Conservation (phyloP, 1,140 invertebrate genomes). For the Heterodera carotae region DNA sequence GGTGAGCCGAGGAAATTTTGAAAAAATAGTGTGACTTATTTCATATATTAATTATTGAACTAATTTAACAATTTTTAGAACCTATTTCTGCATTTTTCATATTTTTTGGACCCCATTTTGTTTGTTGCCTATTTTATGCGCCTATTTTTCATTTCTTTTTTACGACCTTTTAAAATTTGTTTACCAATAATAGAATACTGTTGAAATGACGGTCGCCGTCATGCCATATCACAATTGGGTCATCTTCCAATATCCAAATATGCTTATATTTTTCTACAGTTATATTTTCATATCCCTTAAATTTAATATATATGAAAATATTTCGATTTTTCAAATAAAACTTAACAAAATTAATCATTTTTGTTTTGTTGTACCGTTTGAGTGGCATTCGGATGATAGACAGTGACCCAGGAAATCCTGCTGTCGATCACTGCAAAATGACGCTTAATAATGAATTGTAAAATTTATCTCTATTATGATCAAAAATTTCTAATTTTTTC, state of each 20-base stretch:
- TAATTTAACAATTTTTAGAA: too few relatives aligned
- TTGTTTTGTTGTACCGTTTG: neutral
- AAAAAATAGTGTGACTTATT: too few relatives aligned
- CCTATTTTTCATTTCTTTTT: too few relatives aligned
- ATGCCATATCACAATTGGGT: constrained; percentile 1
- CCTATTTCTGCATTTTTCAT: too few relatives aligned
- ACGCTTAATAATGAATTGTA: neutral
- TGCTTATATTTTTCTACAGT: neutral
- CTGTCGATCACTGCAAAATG: neutral
- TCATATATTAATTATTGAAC: too few relatives aligned
- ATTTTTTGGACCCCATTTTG: too few relatives aligned
- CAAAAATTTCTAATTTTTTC: too few relatives aligned
- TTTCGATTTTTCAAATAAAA: neutral
- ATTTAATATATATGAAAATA: neutral
- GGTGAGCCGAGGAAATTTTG: too few relatives aligned
- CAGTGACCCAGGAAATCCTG: neutral
- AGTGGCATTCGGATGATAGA: neutral
- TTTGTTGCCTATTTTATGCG: too few relatives aligned
- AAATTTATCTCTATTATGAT: too few relatives aligned
- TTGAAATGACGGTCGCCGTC: neutral
- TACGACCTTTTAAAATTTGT: too few relatives aligned
- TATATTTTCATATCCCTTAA: neutral
- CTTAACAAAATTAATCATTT: neutral
- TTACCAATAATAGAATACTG: neutral
- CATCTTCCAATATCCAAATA: neutral